A percentile compares a stretch with the other conserved stretches of the same genome.
These are phyloP conservation scores for Ictalurus punctatus DNA, from an alignment of 2,113 vertebrate species.

Conservation along the genomic window DNA sequence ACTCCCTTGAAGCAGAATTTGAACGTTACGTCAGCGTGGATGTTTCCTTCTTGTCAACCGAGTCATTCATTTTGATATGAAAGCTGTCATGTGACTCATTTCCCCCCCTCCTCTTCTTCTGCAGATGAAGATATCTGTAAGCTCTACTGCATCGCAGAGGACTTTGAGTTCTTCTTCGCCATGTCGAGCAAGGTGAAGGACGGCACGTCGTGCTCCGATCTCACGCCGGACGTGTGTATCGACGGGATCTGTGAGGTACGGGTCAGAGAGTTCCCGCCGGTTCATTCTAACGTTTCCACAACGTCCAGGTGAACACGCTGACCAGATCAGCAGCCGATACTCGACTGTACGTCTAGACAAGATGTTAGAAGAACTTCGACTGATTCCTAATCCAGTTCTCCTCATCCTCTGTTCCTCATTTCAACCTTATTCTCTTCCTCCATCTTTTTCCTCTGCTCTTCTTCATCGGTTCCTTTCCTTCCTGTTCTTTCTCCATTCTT, in stretches of 20 bases:
- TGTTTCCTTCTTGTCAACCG: background rate
- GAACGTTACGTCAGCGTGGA: background rate
- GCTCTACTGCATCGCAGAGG: conserved; percentile 98
- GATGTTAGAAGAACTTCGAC: background rate
- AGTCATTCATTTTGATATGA: background rate
- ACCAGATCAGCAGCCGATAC: background rate
- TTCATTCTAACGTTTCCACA: background rate
- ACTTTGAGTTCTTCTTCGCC: conserved; percentile 98
- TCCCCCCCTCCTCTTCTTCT: conserved; percentile 12
- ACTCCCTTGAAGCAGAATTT: background rate
- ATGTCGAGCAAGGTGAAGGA: conserved; percentile 98
- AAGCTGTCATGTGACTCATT: background rate
- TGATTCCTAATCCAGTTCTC: background rate
- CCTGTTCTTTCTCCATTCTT: background rate
- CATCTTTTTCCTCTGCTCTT: background rate
- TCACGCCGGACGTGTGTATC: conserved; percentile 85
- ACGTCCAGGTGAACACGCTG: too few relatives aligned
- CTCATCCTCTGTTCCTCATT: background rate
- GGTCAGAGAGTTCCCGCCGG: background rate
- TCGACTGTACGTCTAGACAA: too few relatives aligned
- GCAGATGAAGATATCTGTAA: conserved; percentile 94
- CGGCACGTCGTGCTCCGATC: conserved; percentile 86
- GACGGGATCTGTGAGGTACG: conserved; percentile 94
- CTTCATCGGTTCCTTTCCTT: background rate
- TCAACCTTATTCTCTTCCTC: background rate